Conservation (phyloP, 1,140 invertebrate genomes). For the Apis laboriosa region DNA sequence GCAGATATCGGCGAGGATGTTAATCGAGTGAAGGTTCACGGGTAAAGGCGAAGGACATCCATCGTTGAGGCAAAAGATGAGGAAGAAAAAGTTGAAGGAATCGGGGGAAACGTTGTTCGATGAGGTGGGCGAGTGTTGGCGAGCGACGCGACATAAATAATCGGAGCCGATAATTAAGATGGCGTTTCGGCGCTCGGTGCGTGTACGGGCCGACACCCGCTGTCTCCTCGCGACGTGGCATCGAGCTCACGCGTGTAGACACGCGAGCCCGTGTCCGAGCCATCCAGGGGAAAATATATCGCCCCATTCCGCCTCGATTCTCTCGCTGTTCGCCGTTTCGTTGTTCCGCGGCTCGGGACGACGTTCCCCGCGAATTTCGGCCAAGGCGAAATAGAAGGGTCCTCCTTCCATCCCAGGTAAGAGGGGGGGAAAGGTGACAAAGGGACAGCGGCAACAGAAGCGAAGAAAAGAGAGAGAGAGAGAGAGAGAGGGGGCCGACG, state of each 20-base stretch:
- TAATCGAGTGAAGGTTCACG: no score
- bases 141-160: conserved; percentile 65
- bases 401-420: no score
- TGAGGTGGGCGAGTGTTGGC: background rate
- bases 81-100: no score
- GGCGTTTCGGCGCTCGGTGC: conserved; percentile 62
- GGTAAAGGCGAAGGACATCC: no score
- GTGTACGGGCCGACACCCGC: conserved; percentile 68
- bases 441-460: background rate
- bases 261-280: conserved; percentile 63
- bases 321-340: background rate
- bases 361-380: conserved; percentile 40
- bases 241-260: conserved; percentile 64
- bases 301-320: conserved; percentile 24
- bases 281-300: conserved; percentile 54
- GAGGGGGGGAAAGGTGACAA: background rate
- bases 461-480: background rate
- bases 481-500: background rate
- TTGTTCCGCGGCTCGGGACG: conserved; percentile 32
- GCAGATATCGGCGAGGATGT: no score
- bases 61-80: no score
- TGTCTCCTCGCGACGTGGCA: conserved; percentile 72
- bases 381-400: conserved; percentile 20
- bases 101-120: no score
- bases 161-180: conserved; percentile 73